Evolutionary conservation across 2,888 invertebrate genomes (phyloP), one percentile per base, ranked within the genome.

Genomic region (Smittia sp.): DNA sequence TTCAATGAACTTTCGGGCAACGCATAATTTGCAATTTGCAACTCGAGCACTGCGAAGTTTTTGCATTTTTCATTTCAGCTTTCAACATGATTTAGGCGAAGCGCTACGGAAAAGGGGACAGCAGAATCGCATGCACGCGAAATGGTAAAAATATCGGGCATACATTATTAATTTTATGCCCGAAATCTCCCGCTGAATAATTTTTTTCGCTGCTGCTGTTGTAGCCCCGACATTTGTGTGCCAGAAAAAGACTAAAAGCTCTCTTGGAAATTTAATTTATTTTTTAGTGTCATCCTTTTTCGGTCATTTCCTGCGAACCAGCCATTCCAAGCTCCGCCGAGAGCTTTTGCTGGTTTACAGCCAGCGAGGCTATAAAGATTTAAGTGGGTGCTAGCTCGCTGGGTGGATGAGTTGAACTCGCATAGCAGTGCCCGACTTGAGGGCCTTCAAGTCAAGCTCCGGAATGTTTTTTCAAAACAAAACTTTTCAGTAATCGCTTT

Each of bases 11-110:
- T 7, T 39, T 4, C 22, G 13, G 7, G 22, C 1, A 62, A 38
- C 54, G 54, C 54, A 54, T 54, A 70, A 70, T 70, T 68, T 68
- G 68, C 25, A 46, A 68, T 20, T 54, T 38, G 54, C 15, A 27
- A 22, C 24, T 58, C 20, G 22, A 18, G 58, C 46, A 9, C 46
- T 15, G 46, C 15, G 3, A n/a, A 46, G 15, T 46, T 46, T 46
- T n/a, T 46, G 46, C 32, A 32, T 32, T 32, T 46, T 22, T 58
- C 58, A 20, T 58, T 58, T 58, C 22, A 22, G 58, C 11, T 20
- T 58, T 58, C 58, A 58, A 58, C 58, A 58, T 58, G 22, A 58
- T 58, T 58, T 58, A 58, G 58, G 58, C 58, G 58, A n/a, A 58
- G 46, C 18, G n/a, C n/a, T n/a, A 58, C 6, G 6, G 22, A 46